phyloP scores from a whole-genome alignment of 2,797 vertebrate species.

The Chiroxiphia lanceolata region DNA sequence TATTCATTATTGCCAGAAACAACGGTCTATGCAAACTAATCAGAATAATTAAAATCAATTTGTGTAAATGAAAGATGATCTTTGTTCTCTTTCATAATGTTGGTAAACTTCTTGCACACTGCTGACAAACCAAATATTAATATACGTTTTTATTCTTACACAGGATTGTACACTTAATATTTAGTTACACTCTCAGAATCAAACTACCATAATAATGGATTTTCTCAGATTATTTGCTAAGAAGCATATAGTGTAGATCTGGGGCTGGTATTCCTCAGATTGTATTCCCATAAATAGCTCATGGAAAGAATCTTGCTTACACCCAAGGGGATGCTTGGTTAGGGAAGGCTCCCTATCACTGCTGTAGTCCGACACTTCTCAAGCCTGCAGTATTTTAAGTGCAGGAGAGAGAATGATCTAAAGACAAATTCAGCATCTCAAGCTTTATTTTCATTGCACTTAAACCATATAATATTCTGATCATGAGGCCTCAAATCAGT shows the following conservation, averaged over 20 bases:
- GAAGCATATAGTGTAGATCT: not conserved
- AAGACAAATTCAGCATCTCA: not conserved
- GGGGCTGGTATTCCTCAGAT: not conserved
- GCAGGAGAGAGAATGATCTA: not conserved
- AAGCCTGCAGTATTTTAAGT: not conserved
- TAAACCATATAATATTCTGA: not conserved
- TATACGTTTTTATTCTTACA: not conserved
- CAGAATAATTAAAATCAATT: conserved; percentile 6
- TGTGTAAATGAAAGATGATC: not conserved
- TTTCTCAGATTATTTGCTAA: not conserved
- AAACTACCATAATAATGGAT: not conserved
- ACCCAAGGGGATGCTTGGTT: not conserved
- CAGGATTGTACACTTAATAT: not conserved
- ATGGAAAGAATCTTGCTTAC: not conserved
- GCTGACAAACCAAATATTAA: not conserved
- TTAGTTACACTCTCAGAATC: not conserved
- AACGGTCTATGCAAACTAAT: not conserved
- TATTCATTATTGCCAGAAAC: conserved; percentile 1
- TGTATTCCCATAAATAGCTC: not conserved
- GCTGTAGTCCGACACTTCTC: not conserved
- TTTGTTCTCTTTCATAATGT: not conserved
- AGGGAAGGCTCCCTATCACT: not conserved
- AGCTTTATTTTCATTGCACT: not conserved
- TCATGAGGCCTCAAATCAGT: not conserved
- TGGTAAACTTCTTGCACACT: not conserved